These are phyloP conservation scores for Sturnus vulgaris DNA, from an alignment of 2,113 vertebrate species.

Conservation along the genomic window DNA sequence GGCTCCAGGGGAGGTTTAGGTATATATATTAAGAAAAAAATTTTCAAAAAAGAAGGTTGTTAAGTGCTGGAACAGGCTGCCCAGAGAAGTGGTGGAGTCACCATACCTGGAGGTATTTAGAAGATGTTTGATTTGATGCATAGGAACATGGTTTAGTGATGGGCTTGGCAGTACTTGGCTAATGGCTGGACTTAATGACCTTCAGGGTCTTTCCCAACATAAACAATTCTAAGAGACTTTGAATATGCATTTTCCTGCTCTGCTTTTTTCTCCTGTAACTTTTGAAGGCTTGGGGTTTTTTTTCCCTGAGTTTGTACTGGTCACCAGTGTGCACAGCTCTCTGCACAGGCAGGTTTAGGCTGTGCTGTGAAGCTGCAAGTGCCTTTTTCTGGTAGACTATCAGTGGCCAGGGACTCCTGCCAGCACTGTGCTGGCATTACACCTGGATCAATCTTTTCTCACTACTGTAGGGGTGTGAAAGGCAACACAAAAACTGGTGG, in stretches of 20 bases:
- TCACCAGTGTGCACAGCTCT: background rate
- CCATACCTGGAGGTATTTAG: background rate
- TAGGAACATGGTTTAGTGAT: background rate
- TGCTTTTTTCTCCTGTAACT: background rate
- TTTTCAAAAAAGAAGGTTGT: background rate
- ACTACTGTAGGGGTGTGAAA: background rate
- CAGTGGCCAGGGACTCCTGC: background rate
- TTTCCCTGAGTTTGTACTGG: background rate
- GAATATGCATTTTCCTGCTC: background rate
- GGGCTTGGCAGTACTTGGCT: background rate
- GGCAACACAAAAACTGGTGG: background rate
- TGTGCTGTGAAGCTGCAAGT: background rate
- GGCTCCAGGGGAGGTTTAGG: background rate
- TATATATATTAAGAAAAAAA: background rate
- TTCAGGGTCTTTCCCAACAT: background rate
- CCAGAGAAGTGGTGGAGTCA: background rate
- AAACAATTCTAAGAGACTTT: background rate
- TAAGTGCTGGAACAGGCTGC: background rate
- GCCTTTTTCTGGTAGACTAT: background rate
- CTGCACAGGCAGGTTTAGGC: background rate
- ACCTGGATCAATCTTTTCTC: background rate
- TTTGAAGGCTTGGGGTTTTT: background rate
- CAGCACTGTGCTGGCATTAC: background rate
- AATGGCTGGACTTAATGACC: background rate
- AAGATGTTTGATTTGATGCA: fast-evolving